These are phyloP conservation scores for Brachypodius melanocephalos DNA, from an alignment of 2,113 vertebrate species.

Conservation along the genomic window DNA sequence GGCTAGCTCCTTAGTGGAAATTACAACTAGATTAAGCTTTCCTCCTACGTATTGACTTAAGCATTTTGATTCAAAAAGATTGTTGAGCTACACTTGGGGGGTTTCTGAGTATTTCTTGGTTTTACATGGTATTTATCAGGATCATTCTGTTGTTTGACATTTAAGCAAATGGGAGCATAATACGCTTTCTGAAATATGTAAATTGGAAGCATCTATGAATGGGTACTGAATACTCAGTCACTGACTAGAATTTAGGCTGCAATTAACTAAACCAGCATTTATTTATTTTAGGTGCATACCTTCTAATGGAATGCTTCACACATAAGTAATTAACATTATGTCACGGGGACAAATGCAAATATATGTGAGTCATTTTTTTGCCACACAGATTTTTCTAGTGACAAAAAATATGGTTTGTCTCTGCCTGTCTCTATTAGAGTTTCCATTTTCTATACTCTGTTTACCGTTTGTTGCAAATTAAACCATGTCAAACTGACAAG, in stretches of 20 bases:
- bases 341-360: slow-evolving; percentile 18
- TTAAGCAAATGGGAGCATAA: slow-evolving; percentile 19
- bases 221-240: not conserved
- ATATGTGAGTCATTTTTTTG: slow-evolving; percentile 21
- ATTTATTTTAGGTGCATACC: slow-evolving; percentile 34
- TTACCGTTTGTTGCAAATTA: slow-evolving; percentile 54
- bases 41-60: not conserved
- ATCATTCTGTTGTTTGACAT: slow-evolving; percentile 21
- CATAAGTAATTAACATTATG: slow-evolving; percentile 11
- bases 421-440: slow-evolving; percentile 28
- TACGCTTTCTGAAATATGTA: not conserved
- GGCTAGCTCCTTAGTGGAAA: not conserved
- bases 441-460: slow-evolving; percentile 43
- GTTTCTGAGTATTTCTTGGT: not conserved
- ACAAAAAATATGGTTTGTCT: slow-evolving; percentile 41
- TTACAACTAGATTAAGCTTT: not conserved
- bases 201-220: not conserved
- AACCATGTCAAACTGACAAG: slow-evolving; percentile 56
- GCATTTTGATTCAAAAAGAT: not conserved
- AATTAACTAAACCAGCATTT: slow-evolving; percentile 31
- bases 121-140: slow-evolving; percentile 16
- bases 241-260: not conserved
- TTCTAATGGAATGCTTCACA: slow-evolving; percentile 11
- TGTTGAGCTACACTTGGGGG: not conserved
- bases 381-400: slow-evolving; percentile 9